Conservation (phyloP, 2,113 vertebrate genomes). For the Agapornis roseicollis region DNA sequence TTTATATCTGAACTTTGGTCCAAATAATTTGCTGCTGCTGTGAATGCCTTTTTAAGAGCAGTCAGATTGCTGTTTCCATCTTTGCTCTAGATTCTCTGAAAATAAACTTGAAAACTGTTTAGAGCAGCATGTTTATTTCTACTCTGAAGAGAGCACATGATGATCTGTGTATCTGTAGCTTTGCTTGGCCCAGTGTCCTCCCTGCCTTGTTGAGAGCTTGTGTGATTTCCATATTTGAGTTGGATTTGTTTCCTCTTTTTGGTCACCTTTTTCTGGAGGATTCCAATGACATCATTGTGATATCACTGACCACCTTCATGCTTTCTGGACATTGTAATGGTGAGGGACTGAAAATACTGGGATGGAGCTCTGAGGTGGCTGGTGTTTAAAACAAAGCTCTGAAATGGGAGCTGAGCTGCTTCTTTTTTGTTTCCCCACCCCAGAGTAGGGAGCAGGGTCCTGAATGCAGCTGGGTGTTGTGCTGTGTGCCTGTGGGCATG, state of each 20-base stretch:
- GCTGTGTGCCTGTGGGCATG: background rate
- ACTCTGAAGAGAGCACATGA: background rate
- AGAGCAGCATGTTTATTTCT: slow-evolving; percentile 35
- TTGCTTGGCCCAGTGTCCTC: background rate
- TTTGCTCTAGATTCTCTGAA: slow-evolving; percentile 26
- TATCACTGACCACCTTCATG: background rate
- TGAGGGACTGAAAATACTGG: background rate
- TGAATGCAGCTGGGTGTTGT: background rate
- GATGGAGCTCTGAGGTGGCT: background rate
- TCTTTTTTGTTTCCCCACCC: background rate
- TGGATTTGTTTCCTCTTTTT: background rate
- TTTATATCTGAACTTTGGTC: background rate
- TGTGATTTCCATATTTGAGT: background rate
- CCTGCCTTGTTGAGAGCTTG: background rate
- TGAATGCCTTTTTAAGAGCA: background rate
- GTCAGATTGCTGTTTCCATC: background rate
- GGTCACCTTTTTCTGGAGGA: background rate
- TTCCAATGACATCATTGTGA: background rate
- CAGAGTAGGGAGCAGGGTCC: background rate
- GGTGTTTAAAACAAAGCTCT: background rate
- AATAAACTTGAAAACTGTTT: slow-evolving; percentile 32
- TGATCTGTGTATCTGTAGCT: background rate
- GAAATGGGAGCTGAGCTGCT: background rate
- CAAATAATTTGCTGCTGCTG: background rate
- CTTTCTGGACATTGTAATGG: background rate